Percentiles rank a stretch among this genome's conserved stretches.
phyloP scores from a whole-genome alignment of 2,797 vertebrate genomes.

The Eulemur mongoz region DNA sequence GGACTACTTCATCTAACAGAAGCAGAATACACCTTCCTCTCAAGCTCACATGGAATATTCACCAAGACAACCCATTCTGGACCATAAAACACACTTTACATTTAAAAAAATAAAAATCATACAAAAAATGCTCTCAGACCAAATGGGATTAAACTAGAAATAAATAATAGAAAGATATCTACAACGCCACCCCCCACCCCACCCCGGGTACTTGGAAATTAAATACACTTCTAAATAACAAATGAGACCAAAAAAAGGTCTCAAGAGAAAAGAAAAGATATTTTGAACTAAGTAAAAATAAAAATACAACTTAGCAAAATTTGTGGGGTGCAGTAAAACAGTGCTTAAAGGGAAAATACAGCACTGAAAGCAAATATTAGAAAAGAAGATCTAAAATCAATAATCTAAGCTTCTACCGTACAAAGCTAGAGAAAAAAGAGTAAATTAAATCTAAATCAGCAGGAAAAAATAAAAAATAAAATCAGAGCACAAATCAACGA shows the following conservation, averaged over 20 bases:
- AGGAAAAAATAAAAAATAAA: neutral
- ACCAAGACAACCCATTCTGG: neutral
- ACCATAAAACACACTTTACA: neutral
- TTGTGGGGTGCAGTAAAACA: neutral
- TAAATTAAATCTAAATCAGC: neutral
- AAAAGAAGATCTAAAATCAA: neutral
- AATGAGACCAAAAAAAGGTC: neutral
- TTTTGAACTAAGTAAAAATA: neutral
- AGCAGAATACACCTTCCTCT: neutral
- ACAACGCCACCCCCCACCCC: too few relatives aligned
- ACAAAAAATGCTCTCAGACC: neutral
- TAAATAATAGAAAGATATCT: neutral
- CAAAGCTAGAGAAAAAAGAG: neutral
- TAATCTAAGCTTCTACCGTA: neutral
- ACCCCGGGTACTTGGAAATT: neutral
- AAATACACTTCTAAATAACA: neutral
- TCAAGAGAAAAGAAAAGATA: neutral
- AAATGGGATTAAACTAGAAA: neutral
- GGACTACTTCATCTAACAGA: neutral
- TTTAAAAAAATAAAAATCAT: neutral
- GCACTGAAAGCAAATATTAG: neutral
- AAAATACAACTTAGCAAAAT: neutral
- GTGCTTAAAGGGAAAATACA: neutral
- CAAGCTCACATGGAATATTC: neutral
- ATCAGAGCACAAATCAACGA: neutral